These are phyloP conservation scores for Nicator chloris DNA, from an alignment of 2,113 vertebrate species.

Conservation along the genomic window DNA sequence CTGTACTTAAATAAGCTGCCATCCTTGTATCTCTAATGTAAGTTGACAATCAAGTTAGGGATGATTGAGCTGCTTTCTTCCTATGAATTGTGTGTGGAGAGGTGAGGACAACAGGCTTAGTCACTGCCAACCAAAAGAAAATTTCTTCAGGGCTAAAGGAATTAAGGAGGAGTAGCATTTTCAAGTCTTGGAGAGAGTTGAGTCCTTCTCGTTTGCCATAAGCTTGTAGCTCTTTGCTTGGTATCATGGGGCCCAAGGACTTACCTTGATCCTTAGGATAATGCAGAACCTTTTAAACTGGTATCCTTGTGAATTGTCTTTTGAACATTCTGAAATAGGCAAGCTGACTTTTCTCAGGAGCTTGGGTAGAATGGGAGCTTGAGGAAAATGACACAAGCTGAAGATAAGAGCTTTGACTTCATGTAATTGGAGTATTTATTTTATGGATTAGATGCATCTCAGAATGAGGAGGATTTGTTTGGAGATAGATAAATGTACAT, in stretches of 20 bases:
- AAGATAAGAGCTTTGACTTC: constrained; percentile 48
- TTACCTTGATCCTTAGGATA: background rate
- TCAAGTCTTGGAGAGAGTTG: background rate
- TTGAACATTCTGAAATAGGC: background rate
- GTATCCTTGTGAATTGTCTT: background rate
- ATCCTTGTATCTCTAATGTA: background rate
- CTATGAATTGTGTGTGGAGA: background rate
- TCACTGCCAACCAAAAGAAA: background rate
- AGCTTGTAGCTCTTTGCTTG: background rate
- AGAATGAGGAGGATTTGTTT: background rate
- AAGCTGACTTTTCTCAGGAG: background rate
- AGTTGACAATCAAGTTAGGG: background rate
- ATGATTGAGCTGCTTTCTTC: background rate
- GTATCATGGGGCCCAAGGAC: background rate
- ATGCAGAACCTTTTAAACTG: background rate
- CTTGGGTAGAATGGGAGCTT: background rate
- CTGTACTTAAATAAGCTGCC: constrained; percentile 46
- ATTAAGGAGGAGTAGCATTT: background rate
- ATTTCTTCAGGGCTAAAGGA: background rate
- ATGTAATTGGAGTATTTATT: background rate
- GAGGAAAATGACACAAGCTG: background rate
- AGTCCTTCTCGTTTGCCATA: background rate
- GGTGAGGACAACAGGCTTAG: background rate
- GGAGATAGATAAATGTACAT: background rate
- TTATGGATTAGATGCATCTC: background rate